A percentile compares a stretch with the other conserved stretches of the same genome.
Evolutionary conservation across 2,888 invertebrate species (phyloP).

Genomic region (Hydroisotoma schaefferi): DNA sequence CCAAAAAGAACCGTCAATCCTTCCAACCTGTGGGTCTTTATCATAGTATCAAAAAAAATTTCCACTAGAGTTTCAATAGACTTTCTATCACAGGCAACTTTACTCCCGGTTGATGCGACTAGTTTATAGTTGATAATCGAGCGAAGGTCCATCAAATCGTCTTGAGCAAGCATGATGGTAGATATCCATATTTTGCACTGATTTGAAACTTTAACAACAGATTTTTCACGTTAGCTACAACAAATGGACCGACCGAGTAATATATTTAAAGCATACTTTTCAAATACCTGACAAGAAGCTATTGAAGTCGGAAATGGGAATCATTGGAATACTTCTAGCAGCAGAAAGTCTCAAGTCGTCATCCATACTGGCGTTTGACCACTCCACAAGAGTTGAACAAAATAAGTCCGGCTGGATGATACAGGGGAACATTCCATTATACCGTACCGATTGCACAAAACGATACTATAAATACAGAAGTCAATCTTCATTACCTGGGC

Average conservation of each 20-base stretch:
- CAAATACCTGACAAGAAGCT: too few species aligned
- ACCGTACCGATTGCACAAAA: too few species aligned
- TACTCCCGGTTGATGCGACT: not conserved
- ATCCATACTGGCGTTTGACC: conserved; percentile 34
- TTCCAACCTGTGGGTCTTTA: conserved; percentile 17
- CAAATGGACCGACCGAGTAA: too few species aligned
- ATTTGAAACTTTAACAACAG: conserved; percentile 19
- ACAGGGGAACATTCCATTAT: too few species aligned
- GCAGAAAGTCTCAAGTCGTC: conserved; percentile 40
- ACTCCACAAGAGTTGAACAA: conserved; percentile 21
- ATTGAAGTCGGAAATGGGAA: too few species aligned
- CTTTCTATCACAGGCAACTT: conserved; percentile 37
- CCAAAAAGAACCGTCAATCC: conserved; percentile 41
- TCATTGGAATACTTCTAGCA: conserved; percentile 30
- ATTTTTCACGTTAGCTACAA: too few species aligned
- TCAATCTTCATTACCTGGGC: conserved; percentile 7
- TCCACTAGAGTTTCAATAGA: conserved; percentile 33
- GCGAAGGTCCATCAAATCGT: conserved; percentile 39
- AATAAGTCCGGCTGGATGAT: conserved; percentile 9
- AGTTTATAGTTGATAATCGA: conserved; percentile 28
- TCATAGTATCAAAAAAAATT: conserved; percentile 21
- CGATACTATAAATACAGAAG: too few species aligned
- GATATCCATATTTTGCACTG: conserved; percentile 39
- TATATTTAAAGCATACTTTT: too few species aligned
- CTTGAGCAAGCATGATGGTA: conserved; percentile 36